Evolutionary conservation across 2,113 vertebrate genomes (phyloP).

Genomic region (Ellobius talpinus): DNA sequence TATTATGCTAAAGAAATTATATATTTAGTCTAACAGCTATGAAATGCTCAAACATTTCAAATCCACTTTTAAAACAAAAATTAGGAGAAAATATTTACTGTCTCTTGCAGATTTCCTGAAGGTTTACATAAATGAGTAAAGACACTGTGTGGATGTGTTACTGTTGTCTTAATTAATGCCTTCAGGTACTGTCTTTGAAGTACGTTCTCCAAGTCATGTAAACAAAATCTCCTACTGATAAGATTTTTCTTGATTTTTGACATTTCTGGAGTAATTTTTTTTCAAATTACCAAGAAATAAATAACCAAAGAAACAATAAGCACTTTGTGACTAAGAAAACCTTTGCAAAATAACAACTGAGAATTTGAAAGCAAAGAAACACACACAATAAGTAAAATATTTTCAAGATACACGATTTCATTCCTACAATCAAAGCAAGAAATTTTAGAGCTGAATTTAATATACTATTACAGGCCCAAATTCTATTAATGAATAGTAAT

Average conservation of each 20-base stretch:
- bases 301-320: not conserved
- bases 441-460: not conserved
- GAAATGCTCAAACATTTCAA: not conserved
- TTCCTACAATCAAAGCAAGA: not conserved
- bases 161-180: conserved; percentile 19
- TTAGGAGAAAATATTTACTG: conserved; percentile 31
- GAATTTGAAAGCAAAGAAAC: not conserved
- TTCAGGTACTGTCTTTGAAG: not conserved
- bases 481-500: not conserved
- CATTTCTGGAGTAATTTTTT: not conserved
- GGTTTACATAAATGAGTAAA: not conserved
- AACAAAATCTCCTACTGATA: not conserved
- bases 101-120: not conserved
- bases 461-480: not conserved
- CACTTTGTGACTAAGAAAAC: not conserved
- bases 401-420: not conserved
- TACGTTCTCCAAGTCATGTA: not conserved
- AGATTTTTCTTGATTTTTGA: conserved; percentile 27
- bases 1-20: not conserved
- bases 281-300: conserved; percentile 1
- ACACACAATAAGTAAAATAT: not conserved
- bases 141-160: not conserved
- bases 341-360: not conserved
- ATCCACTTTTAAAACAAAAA: conserved; percentile 22
- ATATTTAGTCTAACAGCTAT: not conserved